Base-by-base conservation (phyloP, 2,113 vertebrate species). In the Narcine bancroftii region DNA sequence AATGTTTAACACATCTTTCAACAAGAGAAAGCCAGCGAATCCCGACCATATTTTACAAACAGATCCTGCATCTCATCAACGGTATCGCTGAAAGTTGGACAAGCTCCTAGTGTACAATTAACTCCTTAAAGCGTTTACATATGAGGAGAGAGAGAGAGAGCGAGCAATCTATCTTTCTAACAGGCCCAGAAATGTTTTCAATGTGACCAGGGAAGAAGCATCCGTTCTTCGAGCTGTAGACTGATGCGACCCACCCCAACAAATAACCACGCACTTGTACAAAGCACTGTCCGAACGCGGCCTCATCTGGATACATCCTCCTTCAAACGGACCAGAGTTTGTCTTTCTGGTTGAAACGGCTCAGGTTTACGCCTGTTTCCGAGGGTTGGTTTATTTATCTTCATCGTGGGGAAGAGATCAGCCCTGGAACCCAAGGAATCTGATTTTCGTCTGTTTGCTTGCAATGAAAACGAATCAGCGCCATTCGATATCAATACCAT, bases 1-100 rank as follows among this genome's bases (percentile, higher is more conserved):
- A 87, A 56, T 69, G 89, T 91, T 91, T 69, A 45, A 91, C 39
- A 29, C 87, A 47, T 47, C 89, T 91, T 91, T 91, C 89, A 91
- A 91, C 89, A 69, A 42, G 3, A 56, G 81, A 36, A 19, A 13
- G 81, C n/a, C n/a, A 60, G 87, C 4, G 26, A 42, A 71, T 21
- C 39, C 36, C 63, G 65, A 10, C 60, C 36, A 65, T 89, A 63
- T 89, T 89, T 89, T 89, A 91, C 33, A 45, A 69, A 17, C 17
- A 1, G 36, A 69, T 69, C 39, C 39, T 69, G 63, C 89, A 71
- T 69, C 63, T 71, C 47, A 42, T 69, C 89, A 69, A 69, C 24
- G 42, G 89, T 42, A 29, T 60, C 53, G 6, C 39, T 69, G 0
- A 6, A 91, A 33, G 39, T 33, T 45, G 36, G 89, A 69, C 89